phyloP scores from a whole-genome alignment of 30 jellyfish, hydroid and myxozoan genomes.

The Nemopilema nomurai region DNA sequence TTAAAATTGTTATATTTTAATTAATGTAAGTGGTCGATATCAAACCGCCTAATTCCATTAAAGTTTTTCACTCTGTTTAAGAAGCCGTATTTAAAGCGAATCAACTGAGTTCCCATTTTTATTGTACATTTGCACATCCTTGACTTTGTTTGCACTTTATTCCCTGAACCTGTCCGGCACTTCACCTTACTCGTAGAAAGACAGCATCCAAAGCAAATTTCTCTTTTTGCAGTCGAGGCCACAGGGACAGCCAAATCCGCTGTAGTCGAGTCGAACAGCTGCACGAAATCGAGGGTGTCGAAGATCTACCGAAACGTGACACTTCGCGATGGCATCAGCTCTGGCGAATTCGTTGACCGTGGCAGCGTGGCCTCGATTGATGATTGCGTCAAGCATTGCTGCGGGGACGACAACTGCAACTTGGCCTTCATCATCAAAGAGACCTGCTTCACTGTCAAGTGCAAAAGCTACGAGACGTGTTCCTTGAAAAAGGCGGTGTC shows the following conservation, averaged over 20 bases:
- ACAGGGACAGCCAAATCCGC: constrained; percentile 65
- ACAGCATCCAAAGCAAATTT: no score
- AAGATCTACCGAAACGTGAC: constrained; percentile 84
- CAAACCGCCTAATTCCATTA: no score
- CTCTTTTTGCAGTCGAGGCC: constrained; percentile 47
- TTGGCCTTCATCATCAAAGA: constrained; percentile 94
- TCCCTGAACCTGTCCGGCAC: no score
- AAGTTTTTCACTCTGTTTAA: no score
- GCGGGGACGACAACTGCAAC: constrained; percentile 91
- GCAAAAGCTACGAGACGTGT: constrained; percentile 87
- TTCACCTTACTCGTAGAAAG: no score
- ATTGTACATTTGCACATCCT: no score
- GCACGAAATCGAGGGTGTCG: constrained; percentile 77
- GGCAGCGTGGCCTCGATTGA: constrained; percentile 85
- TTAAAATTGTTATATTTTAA: no score
- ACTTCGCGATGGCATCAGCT: constrained; percentile 85
- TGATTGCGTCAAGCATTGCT: constrained; percentile 84
- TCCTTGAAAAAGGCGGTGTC: constrained; percentile 90
- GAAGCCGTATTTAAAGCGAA: no score
- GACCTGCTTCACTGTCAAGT: constrained; percentile 94
- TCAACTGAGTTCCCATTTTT: no score
- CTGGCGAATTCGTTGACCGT: constrained; percentile 95
- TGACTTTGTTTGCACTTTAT: no score
- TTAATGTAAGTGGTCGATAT: no score
- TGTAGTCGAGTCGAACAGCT: constrained; percentile 48